A percentile compares a stretch with the other conserved stretches of the same genome.
phyloP scores from a whole-genome alignment of 35 echinoderm and acorn worm genomes.

The Acanthaster planci region DNA sequence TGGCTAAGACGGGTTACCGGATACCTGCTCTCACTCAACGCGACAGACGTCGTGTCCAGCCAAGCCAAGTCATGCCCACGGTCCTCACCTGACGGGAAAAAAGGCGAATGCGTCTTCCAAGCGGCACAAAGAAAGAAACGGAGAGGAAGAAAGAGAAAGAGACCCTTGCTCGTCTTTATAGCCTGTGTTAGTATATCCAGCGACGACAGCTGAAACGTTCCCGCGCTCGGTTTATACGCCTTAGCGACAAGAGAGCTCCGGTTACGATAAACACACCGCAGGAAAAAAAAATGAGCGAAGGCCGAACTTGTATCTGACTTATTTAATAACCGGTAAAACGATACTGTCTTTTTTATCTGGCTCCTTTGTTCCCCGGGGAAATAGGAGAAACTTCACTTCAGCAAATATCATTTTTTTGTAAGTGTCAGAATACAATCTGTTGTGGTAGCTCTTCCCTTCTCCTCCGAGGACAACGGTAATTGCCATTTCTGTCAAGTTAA shows the following conservation, averaged over 20 bases:
- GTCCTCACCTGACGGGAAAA: not conserved
- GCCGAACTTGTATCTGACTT: slow-evolving; percentile 6
- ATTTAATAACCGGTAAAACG: slow-evolving; percentile 17
- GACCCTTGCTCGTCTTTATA: not conserved
- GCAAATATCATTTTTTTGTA: too few species aligned
- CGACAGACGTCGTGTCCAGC: not conserved
- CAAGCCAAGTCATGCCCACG: not conserved
- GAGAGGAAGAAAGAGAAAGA: too few species aligned
- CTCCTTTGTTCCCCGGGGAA: too few species aligned
- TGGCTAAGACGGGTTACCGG: not conserved
- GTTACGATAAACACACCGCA: not conserved
- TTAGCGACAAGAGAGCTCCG: not conserved
- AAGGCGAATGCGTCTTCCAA: not conserved
- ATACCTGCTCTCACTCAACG: not conserved
- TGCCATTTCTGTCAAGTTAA: too few species aligned
- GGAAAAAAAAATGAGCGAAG: not conserved
- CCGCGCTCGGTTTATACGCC: not conserved
- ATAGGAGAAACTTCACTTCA: too few species aligned
- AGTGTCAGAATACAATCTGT: too few species aligned
- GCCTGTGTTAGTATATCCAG: not conserved
- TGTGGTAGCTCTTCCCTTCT: too few species aligned
- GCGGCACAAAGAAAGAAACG: not conserved
- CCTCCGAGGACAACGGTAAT: too few species aligned
- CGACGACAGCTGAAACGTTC: too few species aligned
- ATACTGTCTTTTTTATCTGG: not conserved